Percentiles rank a stretch among this genome's conserved stretches.
These are phyloP conservation scores for Nesometra sesokonis DNA, from an alignment of 35 echinoderm and acorn worm species.

Conservation along the genomic window DNA sequence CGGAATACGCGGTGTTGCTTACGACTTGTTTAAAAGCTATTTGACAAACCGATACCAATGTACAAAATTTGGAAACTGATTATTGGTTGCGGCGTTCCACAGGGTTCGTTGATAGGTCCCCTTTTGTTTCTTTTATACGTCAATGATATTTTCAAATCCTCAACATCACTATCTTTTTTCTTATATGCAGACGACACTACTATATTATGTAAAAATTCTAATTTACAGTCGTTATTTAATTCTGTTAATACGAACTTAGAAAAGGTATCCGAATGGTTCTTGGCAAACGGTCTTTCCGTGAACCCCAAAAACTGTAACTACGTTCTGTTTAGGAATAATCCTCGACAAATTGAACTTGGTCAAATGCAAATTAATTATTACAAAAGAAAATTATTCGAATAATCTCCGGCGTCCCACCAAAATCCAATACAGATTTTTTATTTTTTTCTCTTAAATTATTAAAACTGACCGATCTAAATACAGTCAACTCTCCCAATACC, in stretches of 20 bases:
- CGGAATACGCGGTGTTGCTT: neutral
- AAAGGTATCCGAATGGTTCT: constrained; percentile 22
- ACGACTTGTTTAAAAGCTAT: constrained; percentile 26
- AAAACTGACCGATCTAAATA: too few relatives aligned
- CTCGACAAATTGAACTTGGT: too few relatives aligned
- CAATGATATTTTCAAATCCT: constrained; percentile 35
- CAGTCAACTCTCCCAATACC: too few relatives aligned
- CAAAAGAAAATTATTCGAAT: too few relatives aligned
- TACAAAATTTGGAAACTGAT: neutral
- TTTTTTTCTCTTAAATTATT: too few relatives aligned
- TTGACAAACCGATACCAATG: constrained; percentile 10
- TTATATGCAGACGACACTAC: constrained; percentile 37
- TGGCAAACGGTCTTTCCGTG: constrained; percentile 18
- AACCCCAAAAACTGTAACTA: neutral
- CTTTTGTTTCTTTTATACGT: constrained; percentile 41
- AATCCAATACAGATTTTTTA: too few relatives aligned
- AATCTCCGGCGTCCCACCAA: too few relatives aligned
- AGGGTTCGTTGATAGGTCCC: constrained; percentile 30
- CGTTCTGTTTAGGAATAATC: too few relatives aligned
- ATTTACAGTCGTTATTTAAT: neutral
- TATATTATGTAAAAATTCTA: constrained; percentile 7
- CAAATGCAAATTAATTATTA: too few relatives aligned
- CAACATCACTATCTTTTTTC: constrained; percentile 6
- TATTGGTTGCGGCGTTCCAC: constrained; percentile 20
- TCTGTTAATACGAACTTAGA: neutral